phyloP scores from a whole-genome alignment of 2,797 vertebrate genomes.

The Pogonophryne albipinna region DNA sequence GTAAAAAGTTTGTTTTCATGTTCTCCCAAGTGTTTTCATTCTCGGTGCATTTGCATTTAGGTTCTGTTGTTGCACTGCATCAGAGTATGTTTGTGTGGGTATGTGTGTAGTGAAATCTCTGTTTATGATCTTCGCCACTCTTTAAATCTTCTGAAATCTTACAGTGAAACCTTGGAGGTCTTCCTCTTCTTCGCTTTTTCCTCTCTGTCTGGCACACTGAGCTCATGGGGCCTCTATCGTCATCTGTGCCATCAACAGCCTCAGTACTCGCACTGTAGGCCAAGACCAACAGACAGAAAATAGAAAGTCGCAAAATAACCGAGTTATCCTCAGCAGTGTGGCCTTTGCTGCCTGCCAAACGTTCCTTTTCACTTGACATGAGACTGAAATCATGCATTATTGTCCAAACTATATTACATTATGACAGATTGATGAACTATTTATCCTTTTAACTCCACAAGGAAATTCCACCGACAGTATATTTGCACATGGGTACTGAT shows the following conservation, averaged over 20 bases:
- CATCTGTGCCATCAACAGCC: conserved; percentile 64
- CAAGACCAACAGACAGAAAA: conserved; percentile 80
- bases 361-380: conserved; percentile 66
- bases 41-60: conserved; percentile 5
- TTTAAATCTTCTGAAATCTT: conserved; percentile 53
- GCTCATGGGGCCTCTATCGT: conserved; percentile 48
- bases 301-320: conserved; percentile 74
- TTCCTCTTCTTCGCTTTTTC: conserved; percentile 15
- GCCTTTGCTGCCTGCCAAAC: conserved; percentile 58
- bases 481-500: conserved; percentile 8
- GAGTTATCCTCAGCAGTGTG: conserved; percentile 63
- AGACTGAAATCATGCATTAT: conserved; percentile 60
- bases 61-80: conserved; percentile 24
- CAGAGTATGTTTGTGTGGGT: conserved; percentile 6
- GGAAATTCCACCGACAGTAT: conserved; percentile 13
- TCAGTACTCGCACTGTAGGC: conserved; percentile 58
- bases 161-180: conserved; percentile 47
- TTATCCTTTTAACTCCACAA: conserved; percentile 47
- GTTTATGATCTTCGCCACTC: conserved; percentile 37
- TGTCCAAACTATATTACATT: conserved; percentile 40
- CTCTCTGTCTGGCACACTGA: conserved; percentile 18
- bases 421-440: conserved; percentile 55
- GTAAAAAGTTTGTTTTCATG: conserved; percentile 48
- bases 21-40: conserved; percentile 36
- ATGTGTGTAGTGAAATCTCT: conserved; percentile 40